A percentile compares a stretch with the other conserved stretches of the same genome.
phyloP scores from a whole-genome alignment of 1,140 invertebrate species.

The Pogonomyrmex californicus region DNA sequence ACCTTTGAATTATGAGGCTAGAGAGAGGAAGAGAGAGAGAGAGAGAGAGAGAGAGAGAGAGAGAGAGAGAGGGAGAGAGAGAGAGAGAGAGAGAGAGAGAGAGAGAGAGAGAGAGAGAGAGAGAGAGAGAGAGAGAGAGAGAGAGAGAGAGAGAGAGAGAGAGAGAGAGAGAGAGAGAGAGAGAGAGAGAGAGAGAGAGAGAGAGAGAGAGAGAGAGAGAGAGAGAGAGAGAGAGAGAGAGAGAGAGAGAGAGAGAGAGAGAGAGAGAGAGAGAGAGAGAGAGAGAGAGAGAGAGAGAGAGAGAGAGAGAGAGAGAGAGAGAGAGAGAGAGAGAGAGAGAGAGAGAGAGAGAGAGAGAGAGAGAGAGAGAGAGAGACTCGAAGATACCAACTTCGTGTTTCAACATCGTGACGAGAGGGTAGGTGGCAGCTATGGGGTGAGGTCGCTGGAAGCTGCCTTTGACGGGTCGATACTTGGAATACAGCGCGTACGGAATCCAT shows the following conservation, averaged over 20 bases:
- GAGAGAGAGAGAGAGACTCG: conserved; percentile 18
- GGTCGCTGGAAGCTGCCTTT: conserved; percentile 72
- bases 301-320: background rate
- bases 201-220: background rate
- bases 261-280: background rate
- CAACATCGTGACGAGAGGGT: conserved; percentile 17
- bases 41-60: background rate
- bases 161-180: background rate
- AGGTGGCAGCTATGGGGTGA: conserved; percentile 50
- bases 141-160: background rate
- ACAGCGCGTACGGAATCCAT: conserved; percentile 55
- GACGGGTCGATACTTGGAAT: conserved; percentile 76
- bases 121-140: background rate
- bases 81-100: background rate
- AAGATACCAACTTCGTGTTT: conserved; percentile 53
- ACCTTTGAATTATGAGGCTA: conserved; percentile 45
- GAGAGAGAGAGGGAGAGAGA: background rate
- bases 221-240: background rate
- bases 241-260: background rate
- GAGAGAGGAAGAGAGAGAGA: background rate
- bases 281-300: background rate
- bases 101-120: background rate
- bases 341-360: background rate
- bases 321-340: background rate
- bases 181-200: background rate